Evolutionary conservation across 2,888 invertebrate genomes (phyloP), one percentile per base, ranked within the genome.

Genomic region (Erpobdella octoculata): DNA sequence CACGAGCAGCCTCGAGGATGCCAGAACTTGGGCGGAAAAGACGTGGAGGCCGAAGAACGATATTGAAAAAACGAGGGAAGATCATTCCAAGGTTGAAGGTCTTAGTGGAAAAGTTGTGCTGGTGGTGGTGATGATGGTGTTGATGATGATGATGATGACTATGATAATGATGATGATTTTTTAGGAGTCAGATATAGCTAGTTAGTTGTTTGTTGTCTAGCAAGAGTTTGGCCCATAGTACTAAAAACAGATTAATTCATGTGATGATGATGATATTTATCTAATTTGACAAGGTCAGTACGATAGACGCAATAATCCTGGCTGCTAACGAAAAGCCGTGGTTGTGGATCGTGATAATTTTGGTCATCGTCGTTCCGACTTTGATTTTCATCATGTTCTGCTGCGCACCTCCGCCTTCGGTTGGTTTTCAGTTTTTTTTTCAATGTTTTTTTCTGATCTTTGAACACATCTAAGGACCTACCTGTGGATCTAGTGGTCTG

Each of bases 1-100:
- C 73, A 90, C 95, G 1, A 18, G 25, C 48, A 46, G 48, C 37
- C 12, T 62, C 62, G 35, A 12, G 62, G 62, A 62, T 28, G 62
- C 35, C 6, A 62, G 31, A 35, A 18, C 2, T 8, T 62, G 62
- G 62, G 35, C 33, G 2, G 31, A 12, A n/a, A 8, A 62, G 35
- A 62, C 33, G 1, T 62, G 62, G 62, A 62, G 9, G 62, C 9
- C 5, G 33, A 62, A 62, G 62, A 6, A 62, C 18, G 62, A 62
- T 35, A 1, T 62, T 3, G 62, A 62, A 33, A 33, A 33, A 6
- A 33, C 62, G 62, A 62, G 35, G 35, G 62, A 33, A 28, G 35
- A 4, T 4, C n/a, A n/a, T 2, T 31, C 31, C 1, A 62, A 62
- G 62, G 62, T 31, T 41, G n/a, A n/a, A 15, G 46, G 46, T 15